Percentiles rank a stretch among this genome's conserved stretches.
Evolutionary conservation across 2,113 vertebrate species (phyloP).

Genomic region (Amphilophus citrinellus): DNA sequence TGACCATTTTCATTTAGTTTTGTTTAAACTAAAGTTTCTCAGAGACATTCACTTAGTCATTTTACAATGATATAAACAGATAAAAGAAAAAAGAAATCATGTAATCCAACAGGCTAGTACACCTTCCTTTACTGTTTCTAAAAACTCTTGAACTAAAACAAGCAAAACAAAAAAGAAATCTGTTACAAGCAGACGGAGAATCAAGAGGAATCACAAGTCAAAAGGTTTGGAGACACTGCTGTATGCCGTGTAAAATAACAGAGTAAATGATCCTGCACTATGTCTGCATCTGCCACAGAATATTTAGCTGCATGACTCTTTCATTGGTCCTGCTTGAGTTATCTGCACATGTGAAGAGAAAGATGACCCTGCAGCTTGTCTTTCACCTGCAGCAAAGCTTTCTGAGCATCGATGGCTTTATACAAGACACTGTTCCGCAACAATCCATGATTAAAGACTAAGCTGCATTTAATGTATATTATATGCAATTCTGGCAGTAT

Average conservation of each 20-base stretch:
- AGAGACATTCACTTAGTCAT: background rate
- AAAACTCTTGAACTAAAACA: background rate
- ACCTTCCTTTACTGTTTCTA: background rate
- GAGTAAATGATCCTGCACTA: conserved; percentile 14
- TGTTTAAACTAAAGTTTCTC: background rate
- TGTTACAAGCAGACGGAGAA: background rate
- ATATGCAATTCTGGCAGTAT: conserved; percentile 5
- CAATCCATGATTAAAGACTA: conserved; percentile 51
- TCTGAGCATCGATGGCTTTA: background rate
- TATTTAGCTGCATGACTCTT: conserved; percentile 17
- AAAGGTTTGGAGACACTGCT: background rate
- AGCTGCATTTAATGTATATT: conserved; percentile 27
- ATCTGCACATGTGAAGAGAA: conserved; percentile 31
- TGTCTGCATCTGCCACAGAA: conserved; percentile 17
- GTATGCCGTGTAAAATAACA: background rate
- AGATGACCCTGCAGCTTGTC: conserved; percentile 61
- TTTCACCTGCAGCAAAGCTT: conserved; percentile 44
- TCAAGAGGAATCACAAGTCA: background rate
- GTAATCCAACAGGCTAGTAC: background rate
- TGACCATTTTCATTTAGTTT: background rate
- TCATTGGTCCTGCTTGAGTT: background rate
- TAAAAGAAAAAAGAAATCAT: background rate
- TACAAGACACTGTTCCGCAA: background rate
- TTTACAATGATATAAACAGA: background rate
- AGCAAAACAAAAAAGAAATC: background rate